Base-by-base conservation (phyloP, 2,888 invertebrate genomes). In the Dynastes hyllus region DNA sequence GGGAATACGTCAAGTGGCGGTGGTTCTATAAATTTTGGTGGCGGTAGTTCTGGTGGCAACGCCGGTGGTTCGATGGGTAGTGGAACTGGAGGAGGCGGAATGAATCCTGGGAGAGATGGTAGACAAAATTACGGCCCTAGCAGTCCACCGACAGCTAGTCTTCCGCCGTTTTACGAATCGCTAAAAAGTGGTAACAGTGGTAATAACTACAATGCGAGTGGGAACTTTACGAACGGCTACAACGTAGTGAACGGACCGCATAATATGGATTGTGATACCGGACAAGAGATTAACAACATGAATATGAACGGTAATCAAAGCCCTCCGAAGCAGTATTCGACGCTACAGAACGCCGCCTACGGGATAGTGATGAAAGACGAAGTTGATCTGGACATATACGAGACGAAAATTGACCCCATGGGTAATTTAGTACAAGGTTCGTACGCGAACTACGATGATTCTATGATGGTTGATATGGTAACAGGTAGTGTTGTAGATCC, bases 161-260 rank as follows among this genome's bases (percentile, higher is more conserved):
- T 96, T 80, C 96, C 96, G n/a, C 96, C 96, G 0, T 96, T 96
- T 86, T 96, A 96, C 88, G 96, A 96, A 89, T 95, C 95, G 9
- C 91, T 96, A 0, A 96, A 96, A 88, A 93, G 93, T 73, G 95
- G 95, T 13, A 95, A 94, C 85, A 93, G 93, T 82, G 91, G 91
- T 70, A 92, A 91, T 83, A 91, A 91, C 80, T 95, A 93, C 85
- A 94, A 94, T 86, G 93, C 93, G 2, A 91, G 93, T 51, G 92
- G 91, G 83, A 94, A 93, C 84, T 86, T 91, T 4, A 90, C 91
- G 73, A 94, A 93, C 86, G 92, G 92, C 79, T 94, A 94, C 87
- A 90, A 94, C 61, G 92, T 94, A 75, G 92, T 95, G 13, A 93
- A 93, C 84, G 92, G 93, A 83, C 90, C 92, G 3, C 92, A 94